Conservation (phyloP, 2,888 invertebrate species). For the Phaedon cochleariae region DNA sequence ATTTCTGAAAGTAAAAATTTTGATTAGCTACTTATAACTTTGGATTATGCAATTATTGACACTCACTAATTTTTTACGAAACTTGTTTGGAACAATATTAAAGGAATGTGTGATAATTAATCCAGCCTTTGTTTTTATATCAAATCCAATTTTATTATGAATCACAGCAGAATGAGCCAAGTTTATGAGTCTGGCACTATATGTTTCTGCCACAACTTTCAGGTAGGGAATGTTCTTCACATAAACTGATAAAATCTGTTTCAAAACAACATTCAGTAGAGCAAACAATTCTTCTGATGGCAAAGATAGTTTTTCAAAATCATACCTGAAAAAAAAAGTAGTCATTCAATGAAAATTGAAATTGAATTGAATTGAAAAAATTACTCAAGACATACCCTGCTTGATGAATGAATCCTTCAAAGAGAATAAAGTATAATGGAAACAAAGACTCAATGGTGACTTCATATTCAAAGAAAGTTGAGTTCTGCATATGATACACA, state of each 20-base stretch:
- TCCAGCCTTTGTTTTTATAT: slow-evolving; percentile 72
- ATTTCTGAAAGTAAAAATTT: slow-evolving; percentile 39
- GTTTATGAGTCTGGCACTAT: slow-evolving; percentile 42
- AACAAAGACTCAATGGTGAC: slow-evolving; percentile 42
- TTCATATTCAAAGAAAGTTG: slow-evolving; percentile 39
- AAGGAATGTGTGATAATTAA: slow-evolving; percentile 66
- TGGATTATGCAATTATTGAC: background rate
- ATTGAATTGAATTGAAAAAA: too few relatives aligned
- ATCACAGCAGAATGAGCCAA: slow-evolving; percentile 49
- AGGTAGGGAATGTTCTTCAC: slow-evolving; percentile 38
- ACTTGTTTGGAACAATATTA: slow-evolving; percentile 53
- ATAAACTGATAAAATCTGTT: slow-evolving; percentile 44
- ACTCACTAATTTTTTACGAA: slow-evolving; percentile 45
- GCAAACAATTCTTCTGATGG: slow-evolving; percentile 38
- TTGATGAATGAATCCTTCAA: slow-evolving; percentile 44
- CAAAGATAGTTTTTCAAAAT: slow-evolving; percentile 22
- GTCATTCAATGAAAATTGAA: slow-evolving; percentile 1
- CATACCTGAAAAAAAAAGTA: slow-evolving; percentile 25
- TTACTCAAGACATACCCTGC: slow-evolving; percentile 39
- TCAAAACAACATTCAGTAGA: slow-evolving; percentile 42
- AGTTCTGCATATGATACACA: slow-evolving; percentile 42
- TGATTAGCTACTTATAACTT: background rate
- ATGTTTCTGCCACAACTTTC: slow-evolving; percentile 36
- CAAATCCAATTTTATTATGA: slow-evolving; percentile 69
- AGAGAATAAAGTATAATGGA: slow-evolving; percentile 46